Conservation (phyloP, 2,888 invertebrate genomes). For the Norana najaformis region DNA sequence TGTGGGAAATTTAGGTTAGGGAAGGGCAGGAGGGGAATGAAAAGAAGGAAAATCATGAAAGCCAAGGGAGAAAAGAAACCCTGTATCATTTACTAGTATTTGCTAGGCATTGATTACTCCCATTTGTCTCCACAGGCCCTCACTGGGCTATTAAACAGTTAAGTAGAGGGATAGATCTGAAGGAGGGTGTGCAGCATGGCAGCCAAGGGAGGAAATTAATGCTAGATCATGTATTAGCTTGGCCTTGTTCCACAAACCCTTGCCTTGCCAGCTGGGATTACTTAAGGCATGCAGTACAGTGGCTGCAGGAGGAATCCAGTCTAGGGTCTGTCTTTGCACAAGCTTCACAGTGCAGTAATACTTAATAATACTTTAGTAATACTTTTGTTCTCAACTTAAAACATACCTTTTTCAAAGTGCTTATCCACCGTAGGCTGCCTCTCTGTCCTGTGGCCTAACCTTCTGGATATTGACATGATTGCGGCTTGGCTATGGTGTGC, state of each 20-base stretch:
- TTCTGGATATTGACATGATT: too few relatives aligned
- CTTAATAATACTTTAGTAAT: too few relatives aligned
- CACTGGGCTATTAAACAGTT: background rate
- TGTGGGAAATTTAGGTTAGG: background rate
- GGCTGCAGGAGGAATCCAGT: background rate
- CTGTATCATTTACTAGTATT: background rate
- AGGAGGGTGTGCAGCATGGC: background rate
- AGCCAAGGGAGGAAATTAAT: background rate
- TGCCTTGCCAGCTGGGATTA: background rate
- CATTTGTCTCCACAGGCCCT: background rate
- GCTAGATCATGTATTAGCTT: too few relatives aligned
- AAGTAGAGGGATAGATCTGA: background rate
- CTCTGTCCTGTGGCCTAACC: too few relatives aligned
- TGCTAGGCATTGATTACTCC: background rate
- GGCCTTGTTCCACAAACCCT: constrained; percentile 3
- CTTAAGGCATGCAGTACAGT: background rate
- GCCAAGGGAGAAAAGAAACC: background rate
- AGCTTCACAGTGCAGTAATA: too few relatives aligned
- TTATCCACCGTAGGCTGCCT: too few relatives aligned
- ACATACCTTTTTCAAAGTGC: too few relatives aligned
- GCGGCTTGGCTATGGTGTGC: too few relatives aligned
- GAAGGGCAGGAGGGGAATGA: background rate
- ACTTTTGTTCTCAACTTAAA: too few relatives aligned
- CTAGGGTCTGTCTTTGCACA: background rate
- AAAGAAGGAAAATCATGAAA: background rate